Conservation (phyloP, 1,140 invertebrate genomes). For the Trissolcus basalis region DNA sequence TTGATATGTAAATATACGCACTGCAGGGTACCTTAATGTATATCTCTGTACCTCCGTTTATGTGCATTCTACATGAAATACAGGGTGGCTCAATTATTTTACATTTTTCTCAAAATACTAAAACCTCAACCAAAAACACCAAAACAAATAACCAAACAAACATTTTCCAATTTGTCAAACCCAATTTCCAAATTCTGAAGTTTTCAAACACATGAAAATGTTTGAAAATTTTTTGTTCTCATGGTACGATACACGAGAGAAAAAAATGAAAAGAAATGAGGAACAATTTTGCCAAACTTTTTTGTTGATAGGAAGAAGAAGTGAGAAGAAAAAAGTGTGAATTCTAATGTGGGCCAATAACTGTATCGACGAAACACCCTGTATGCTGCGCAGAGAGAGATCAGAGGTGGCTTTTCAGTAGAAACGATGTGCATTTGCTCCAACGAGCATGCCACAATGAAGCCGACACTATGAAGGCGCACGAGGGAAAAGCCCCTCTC, state of each 20-base stretch:
- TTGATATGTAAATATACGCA: conserved; percentile 58
- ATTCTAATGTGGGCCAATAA: conserved; percentile 38
- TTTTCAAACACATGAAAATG: no score
- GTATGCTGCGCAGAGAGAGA: conserved; percentile 33
- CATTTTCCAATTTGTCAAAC: neutral
- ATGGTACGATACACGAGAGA: no score
- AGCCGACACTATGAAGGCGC: conserved; percentile 66
- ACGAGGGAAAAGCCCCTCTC: conserved; percentile 54
- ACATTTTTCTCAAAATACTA: neutral
- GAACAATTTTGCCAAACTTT: no score
- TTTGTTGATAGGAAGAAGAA: conserved; percentile 12
- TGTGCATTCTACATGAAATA: conserved; percentile 11
- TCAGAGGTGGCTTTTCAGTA: conserved; percentile 51
- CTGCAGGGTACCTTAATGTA: conserved; percentile 52
- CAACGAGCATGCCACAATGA: conserved; percentile 73
- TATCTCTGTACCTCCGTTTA: conserved; percentile 26
- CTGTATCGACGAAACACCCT: conserved; percentile 46
- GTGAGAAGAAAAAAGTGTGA: conserved; percentile 10
- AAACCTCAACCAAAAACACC: neutral
- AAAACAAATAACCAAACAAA: neutral
- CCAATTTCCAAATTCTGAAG: no score
- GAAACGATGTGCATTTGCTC: conserved; percentile 73
- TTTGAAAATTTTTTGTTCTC: no score
- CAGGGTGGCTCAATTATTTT: conserved; percentile 26
- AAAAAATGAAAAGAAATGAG: no score